Base-by-base conservation (phyloP, 2,888 invertebrate genomes). In the Odontocolon sp. region DNA sequence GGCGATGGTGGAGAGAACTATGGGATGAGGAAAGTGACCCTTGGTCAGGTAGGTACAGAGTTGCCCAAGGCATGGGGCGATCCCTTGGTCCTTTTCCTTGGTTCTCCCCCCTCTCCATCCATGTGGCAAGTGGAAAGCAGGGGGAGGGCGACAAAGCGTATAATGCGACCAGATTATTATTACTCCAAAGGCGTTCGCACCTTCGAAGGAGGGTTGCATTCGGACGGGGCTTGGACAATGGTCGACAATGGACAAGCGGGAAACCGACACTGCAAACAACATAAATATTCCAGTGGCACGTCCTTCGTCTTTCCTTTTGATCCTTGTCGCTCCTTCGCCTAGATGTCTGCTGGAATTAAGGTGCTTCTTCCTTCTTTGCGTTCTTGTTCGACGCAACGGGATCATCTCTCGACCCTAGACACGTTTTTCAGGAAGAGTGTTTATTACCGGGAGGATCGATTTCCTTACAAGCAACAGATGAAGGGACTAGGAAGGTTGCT, bases 21-120 rank as follows among this genome's bases (percentile, higher is more conserved):
- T 14, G 31, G 47, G n/a, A 63, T 88, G 90, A 73, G 81, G 82
- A 82, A 80, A 89, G 86, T 89, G 90, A 90, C 90, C 90, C 89
- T 81, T 89, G 90, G 90, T 90, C 90, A 90, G 90, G 90, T 90
- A 89, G 86, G n/a, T n/a, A n/a, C n/a, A n/a, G n/a, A n/a, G n/a
- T n/a, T n/a, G n/a, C n/a, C n/a, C n/a, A n/a, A n/a, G 78, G 63
- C 31, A 64, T 77, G 74, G 57, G 66, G 61, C 77, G 77, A 82
- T 77, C 78, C 81, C 73, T 73, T 66, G 59, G 73, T 50, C 67
- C 67, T 71, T 76, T 64, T 68, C 57, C 50, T 64, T 26, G 36
- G 36, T 2, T 40, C 18, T 40, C 59, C 63, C 68, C 23, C 23
- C 21, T 23, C 38, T 52, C 52, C 28, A 40, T 28, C 31, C 28